Evolutionary conservation across 1,140 invertebrate genomes (phyloP).

Genomic region (Penaeus japonicus): DNA sequence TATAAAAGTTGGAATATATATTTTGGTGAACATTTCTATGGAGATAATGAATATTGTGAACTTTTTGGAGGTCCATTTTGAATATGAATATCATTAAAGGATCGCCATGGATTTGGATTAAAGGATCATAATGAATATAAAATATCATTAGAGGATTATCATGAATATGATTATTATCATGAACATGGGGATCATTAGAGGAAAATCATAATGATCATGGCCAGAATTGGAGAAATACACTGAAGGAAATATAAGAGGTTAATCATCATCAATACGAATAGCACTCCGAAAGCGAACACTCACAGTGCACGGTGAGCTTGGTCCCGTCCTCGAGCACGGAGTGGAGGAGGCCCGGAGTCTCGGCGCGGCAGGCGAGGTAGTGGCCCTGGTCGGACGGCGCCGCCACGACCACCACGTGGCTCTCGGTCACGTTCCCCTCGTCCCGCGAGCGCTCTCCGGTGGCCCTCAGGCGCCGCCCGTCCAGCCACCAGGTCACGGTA

Average conservation of each 20-base stretch:
- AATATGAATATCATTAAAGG: no score
- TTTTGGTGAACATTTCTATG: no score
- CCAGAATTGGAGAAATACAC: no score
- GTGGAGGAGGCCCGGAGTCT: constrained; percentile 77
- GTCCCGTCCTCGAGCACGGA: constrained; percentile 80
- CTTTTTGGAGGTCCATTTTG: no score
- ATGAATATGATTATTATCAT: no score
- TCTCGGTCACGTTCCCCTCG: constrained; percentile 85
- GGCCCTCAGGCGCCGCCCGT: constrained; percentile 64
- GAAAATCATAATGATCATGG: no score
- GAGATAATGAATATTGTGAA: no score
- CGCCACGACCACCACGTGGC: constrained; percentile 81
- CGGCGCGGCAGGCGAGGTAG: constrained; percentile 80
- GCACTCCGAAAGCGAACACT: constrained; percentile 66
- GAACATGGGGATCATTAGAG: no score
- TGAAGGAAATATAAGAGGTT: neutral
- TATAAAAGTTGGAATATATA: no score
- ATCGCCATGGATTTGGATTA: no score
- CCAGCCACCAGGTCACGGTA: constrained; percentile 81
- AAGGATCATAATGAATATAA: no score
- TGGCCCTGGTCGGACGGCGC: constrained; percentile 85
- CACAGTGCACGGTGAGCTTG: constrained; percentile 87
- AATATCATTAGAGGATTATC: no score
- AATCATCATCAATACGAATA: neutral
- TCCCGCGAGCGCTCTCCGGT: constrained; percentile 60